Conservation (phyloP, 2,113 vertebrate genomes). For the Typhlomys cinereus region DNA sequence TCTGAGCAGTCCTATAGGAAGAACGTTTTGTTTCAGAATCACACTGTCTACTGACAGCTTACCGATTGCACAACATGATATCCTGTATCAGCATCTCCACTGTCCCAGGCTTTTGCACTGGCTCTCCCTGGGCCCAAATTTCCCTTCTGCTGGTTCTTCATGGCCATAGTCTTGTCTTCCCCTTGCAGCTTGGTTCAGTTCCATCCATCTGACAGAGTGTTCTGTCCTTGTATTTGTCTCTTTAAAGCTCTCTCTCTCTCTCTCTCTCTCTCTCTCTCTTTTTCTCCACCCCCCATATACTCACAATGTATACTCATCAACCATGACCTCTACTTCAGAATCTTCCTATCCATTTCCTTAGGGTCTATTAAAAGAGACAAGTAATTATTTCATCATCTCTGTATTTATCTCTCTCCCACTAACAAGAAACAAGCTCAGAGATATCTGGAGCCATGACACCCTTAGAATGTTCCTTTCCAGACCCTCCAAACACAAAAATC, state of each 20-base stretch:
- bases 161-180: background rate
- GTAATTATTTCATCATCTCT: background rate
- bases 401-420: background rate
- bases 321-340: background rate
- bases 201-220: background rate
- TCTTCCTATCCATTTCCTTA: background rate
- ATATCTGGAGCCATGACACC: background rate
- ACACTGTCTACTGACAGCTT: background rate
- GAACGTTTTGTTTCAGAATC: slow-evolving; percentile 17
- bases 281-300: background rate
- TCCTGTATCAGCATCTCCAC: background rate
- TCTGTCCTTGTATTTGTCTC: background rate
- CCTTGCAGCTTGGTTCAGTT: background rate
- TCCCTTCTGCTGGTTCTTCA: background rate
- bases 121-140: background rate
- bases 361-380: background rate
- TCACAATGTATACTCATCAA: no score
- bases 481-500: background rate
- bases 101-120: background rate
- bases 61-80: rapidly evolving
- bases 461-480: background rate
- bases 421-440: background rate
- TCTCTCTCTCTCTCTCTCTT: no score
- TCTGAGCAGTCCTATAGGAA: background rate
- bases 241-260: background rate